Evolutionary conservation across 2,888 invertebrate genomes (phyloP).

Genomic region (Eristalis intricaria): DNA sequence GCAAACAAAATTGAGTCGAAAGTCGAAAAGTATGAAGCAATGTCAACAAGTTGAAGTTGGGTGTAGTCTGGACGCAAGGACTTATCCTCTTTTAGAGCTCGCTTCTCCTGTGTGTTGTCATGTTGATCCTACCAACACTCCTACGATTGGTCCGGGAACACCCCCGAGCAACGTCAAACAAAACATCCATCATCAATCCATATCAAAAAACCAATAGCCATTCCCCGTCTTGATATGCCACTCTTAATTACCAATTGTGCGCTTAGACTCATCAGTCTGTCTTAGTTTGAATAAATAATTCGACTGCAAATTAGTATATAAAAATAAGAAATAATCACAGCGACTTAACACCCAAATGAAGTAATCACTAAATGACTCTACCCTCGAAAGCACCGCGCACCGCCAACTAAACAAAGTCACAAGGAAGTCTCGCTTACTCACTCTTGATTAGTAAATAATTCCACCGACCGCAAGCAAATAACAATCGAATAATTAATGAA

Average conservation of each 20-base stretch:
- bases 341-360: neutral
- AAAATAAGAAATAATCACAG: neutral
- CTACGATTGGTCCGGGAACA: too few relatives aligned
- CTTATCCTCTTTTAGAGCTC: too few relatives aligned
- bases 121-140: neutral
- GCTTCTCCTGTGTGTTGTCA: too few relatives aligned
- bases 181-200: neutral
- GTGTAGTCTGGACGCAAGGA: too few relatives aligned
- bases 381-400: neutral
- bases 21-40: too few relatives aligned
- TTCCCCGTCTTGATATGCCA: neutral
- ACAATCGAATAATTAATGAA: constrained; percentile 64
- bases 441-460: constrained; percentile 56
- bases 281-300: neutral
- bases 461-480: constrained; percentile 47
- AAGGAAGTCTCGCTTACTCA: constrained; percentile 57
- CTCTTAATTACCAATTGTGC: neutral
- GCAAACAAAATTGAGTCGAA: too few relatives aligned
- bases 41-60: too few relatives aligned
- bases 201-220: neutral
- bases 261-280: neutral
- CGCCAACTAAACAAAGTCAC: neutral
- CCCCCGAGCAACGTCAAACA: too few relatives aligned
- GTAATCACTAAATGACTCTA: neutral
- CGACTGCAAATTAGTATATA: neutral